A percentile compares a stretch with the other conserved stretches of the same genome.
These are phyloP conservation scores for Lottia scabra DNA, from an alignment of 2,888 invertebrate genomes.

Conservation along the genomic window DNA sequence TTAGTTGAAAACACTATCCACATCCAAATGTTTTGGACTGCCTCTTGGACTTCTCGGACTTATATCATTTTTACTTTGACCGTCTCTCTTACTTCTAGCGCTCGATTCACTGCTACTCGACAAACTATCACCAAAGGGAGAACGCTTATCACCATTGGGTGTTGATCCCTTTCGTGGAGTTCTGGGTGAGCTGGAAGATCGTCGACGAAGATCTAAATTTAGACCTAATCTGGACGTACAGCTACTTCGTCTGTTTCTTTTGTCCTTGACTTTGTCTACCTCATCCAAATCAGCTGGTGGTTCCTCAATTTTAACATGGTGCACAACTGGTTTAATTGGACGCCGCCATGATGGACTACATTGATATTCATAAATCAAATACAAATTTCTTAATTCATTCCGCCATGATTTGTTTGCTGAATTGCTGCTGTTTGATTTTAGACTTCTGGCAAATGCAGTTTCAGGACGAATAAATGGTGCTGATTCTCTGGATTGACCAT, in stretches of 20 bases:
- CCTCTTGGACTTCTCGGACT: neutral
- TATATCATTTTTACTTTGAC: neutral
- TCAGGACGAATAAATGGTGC: slow-evolving; percentile 9
- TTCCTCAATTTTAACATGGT: slow-evolving; percentile 33
- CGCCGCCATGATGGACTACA: slow-evolving; percentile 55
- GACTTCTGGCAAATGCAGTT: neutral
- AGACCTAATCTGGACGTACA: slow-evolving; percentile 5
- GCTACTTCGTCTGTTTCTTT: slow-evolving; percentile 35
- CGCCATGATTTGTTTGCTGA: slow-evolving; percentile 40
- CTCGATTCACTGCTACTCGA: neutral
- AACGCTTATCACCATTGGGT: neutral
- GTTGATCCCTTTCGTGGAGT: neutral
- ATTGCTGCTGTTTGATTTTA: neutral
- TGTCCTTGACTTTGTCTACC: slow-evolving; percentile 34
- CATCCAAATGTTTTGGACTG: too few species aligned
- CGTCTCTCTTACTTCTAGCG: neutral
- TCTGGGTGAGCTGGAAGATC: neutral
- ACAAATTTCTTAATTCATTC: slow-evolving; percentile 48
- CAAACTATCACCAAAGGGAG: neutral
- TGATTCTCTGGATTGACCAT: neutral
- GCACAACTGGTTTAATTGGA: slow-evolving; percentile 24
- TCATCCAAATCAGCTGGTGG: slow-evolving; percentile 36
- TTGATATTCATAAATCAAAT: slow-evolving; percentile 53
- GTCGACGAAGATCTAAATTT: slow-evolving; percentile 25
- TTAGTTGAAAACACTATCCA: too few species aligned